These are phyloP conservation scores for Tyto alba DNA, from an alignment of 2,113 vertebrate genomes.

Conservation along the genomic window DNA sequence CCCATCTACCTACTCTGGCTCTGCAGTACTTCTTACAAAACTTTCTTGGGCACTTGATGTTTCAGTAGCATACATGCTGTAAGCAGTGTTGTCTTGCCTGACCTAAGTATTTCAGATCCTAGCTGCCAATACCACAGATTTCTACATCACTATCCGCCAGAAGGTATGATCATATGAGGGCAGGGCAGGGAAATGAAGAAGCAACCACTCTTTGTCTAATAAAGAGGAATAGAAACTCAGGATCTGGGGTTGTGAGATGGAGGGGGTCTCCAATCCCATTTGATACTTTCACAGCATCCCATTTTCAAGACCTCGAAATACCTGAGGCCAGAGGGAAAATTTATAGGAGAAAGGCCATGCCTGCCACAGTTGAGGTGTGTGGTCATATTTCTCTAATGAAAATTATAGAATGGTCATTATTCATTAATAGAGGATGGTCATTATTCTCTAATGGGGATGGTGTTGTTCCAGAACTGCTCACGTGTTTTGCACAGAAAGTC, in stretches of 20 bases:
- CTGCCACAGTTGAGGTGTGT: rapidly evolving
- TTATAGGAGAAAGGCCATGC: background rate
- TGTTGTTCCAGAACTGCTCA: background rate
- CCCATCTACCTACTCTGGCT: background rate
- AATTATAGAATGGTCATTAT: background rate
- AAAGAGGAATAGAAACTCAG: background rate
- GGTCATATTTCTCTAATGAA: background rate
- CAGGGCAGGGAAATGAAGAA: background rate
- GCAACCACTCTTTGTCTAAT: background rate
- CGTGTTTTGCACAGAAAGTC: rapidly evolving
- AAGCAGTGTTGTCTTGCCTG: background rate
- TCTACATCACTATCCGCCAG: background rate
- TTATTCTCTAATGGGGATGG: background rate
- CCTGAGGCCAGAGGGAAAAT: background rate
- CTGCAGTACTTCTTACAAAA: background rate
- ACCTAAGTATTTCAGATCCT: background rate
- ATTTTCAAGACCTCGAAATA: background rate
- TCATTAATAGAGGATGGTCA: background rate
- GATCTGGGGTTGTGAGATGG: background rate
- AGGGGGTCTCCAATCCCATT: background rate
- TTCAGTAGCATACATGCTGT: background rate
- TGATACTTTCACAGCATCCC: background rate
- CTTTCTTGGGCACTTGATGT: background rate
- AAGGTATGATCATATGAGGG: background rate
- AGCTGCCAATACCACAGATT: background rate